Conservation (phyloP, 2,888 invertebrate species). For the Prosopocoilus inquinatus region DNA sequence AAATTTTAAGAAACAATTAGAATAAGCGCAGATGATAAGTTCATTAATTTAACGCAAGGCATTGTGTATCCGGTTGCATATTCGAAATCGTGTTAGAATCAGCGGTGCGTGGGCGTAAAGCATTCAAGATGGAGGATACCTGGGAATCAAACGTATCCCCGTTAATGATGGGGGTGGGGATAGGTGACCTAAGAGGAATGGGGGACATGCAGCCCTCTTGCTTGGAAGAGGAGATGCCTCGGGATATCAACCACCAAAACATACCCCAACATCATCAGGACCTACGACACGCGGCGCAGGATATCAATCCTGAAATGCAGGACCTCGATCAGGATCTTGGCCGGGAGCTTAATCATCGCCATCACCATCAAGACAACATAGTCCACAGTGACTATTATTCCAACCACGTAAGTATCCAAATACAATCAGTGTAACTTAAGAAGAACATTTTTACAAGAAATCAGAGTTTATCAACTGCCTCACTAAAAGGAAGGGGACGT, state of each 20-base stretch:
- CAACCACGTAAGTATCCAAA: constrained; percentile 38
- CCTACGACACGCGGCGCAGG: constrained; percentile 25
- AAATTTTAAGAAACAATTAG: not conserved
- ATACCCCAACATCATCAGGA: constrained; percentile 39
- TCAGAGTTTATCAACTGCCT: no score
- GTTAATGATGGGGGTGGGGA: constrained; percentile 50
- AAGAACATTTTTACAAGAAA: no score
- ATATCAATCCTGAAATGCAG: constrained; percentile 35
- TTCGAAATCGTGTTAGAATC: not conserved
- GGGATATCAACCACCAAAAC: constrained; percentile 36
- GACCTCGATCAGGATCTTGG: constrained; percentile 42
- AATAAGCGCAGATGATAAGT: no score
- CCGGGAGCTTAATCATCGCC: constrained; percentile 35
- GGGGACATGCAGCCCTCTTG: constrained; percentile 40
- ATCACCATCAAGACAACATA: constrained; percentile 33
- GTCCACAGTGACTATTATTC: constrained; percentile 39
- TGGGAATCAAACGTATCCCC: constrained; percentile 52
- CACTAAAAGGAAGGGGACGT: no score
- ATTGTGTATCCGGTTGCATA: constrained; percentile 1
- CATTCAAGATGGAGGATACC: constrained; percentile 49
- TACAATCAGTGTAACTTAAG: no score
- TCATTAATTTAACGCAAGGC: no score
- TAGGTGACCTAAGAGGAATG: constrained; percentile 43
- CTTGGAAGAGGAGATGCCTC: constrained; percentile 30
- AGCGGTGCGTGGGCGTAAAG: constrained; percentile 29